Conservation (phyloP, 2,797 vertebrate genomes). For the Natrix natrix region DNA sequence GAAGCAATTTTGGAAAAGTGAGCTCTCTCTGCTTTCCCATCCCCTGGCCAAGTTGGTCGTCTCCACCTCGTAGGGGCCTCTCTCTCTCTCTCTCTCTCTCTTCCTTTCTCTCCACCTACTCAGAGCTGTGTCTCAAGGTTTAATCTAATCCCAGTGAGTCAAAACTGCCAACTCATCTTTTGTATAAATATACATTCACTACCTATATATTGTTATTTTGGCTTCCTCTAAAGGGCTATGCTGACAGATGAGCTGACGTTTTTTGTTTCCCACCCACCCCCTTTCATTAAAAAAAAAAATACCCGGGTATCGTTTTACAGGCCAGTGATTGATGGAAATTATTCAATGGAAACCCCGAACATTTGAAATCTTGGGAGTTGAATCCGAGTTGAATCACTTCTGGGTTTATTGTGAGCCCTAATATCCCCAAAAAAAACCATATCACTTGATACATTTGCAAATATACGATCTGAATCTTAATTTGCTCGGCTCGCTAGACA, state of each 20-base stretch:
- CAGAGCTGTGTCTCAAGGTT: not conserved
- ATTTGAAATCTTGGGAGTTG: slow-evolving; percentile 14
- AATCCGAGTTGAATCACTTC: slow-evolving; percentile 22
- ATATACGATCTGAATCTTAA: slow-evolving; percentile 19
- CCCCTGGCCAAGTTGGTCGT: not conserved
- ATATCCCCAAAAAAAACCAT: not conserved
- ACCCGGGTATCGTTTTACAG: slow-evolving; percentile 17
- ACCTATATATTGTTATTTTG: slow-evolving; percentile 19
- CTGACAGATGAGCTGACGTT: not conserved
- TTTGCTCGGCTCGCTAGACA: not conserved
- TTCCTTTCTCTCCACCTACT: not conserved
- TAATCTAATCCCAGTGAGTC: slow-evolving; percentile 1
- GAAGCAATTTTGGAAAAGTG: not conserved
- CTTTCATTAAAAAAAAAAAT: not conserved
- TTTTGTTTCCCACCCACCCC: no score
- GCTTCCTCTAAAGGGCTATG: slow-evolving; percentile 23
- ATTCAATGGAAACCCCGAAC: not conserved
- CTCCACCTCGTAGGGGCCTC: not conserved
- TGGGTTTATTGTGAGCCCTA: not conserved
- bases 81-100: not conserved
- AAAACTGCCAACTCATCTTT: slow-evolving; percentile 5
- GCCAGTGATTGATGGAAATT: not conserved
- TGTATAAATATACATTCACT: slow-evolving; percentile 11
- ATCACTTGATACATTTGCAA: slow-evolving; percentile 20
- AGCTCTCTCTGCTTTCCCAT: not conserved